Evolutionary conservation across 1,140 invertebrate genomes (phyloP), one percentile per base, ranked within the genome.

Genomic region (Aphaenogaster rudis): DNA sequence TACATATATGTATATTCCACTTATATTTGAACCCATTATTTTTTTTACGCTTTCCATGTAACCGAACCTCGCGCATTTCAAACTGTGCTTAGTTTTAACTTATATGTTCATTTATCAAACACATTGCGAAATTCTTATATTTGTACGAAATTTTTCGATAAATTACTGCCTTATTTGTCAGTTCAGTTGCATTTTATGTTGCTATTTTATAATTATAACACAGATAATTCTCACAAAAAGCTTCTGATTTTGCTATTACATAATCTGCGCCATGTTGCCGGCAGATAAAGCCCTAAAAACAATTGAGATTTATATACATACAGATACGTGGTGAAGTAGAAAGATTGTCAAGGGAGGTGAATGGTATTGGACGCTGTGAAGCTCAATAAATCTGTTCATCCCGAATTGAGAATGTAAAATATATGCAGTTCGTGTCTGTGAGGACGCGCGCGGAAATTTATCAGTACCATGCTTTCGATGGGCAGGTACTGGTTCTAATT

Each of bases 331-430:
- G 54, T 71, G 84, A 89, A 89, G 77, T 90, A 81, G 88, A 88
- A 90, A 90, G 77, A 84, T 64, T 69, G 63, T 76, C 21, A 85
- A 61, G 89, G 63, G 74, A 91, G 80, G 84, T 72, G 84, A 90
- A 67, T 36, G 52, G 72, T 64, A 86, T 88, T 88, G 88, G 77
- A 64, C 28, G 81, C n/a, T 90, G 64, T 67, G 91, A 91, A 90
- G 85, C 87, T 77, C 91, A 86, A 93, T 93, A 93, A 93, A 93
- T 93, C 92, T 92, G 88, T 90, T 92, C 93, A 90, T 94, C 92
- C 92, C 92, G 90, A 93, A 94, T 93, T 93, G 93, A 93, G 93
- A 93, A 93, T 94, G 93, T 93, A 94, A 93, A 94, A 92, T 93
- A 94, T 91, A 93, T 93, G 92, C 92, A 88, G 92, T 90, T 82